Evolutionary conservation across 2,797 vertebrate species (phyloP).

Genomic region (Enteromius thamalakanensis): DNA sequence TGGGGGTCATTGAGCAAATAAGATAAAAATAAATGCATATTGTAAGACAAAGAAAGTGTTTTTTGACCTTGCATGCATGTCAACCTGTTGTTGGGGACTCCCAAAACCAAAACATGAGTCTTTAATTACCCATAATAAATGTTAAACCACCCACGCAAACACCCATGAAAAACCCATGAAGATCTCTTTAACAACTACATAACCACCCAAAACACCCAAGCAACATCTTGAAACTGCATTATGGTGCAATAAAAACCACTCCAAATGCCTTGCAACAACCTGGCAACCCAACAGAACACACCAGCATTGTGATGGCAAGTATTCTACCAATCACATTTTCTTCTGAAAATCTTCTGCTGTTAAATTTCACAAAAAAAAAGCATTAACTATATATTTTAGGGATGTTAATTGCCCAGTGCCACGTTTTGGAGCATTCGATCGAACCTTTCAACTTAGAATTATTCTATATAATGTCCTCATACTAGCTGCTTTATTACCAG

Average conservation of each 20-base stretch:
- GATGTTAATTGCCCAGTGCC: background rate
- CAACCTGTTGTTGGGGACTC: too few species aligned
- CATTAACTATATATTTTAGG: background rate
- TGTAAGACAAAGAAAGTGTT: too few species aligned
- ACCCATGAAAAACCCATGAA: background rate
- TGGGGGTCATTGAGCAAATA: too few species aligned
- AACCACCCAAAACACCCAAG: background rate
- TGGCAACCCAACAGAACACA: background rate
- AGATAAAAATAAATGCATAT: too few species aligned
- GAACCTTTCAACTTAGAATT: background rate
- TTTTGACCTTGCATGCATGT: too few species aligned
- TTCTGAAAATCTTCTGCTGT: background rate
- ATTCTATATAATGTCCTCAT: slow-evolving; percentile 13
- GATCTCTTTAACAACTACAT: background rate
- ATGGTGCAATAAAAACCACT: background rate
- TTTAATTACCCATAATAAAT: background rate
- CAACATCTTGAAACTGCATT: background rate
- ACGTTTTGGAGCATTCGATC: background rate
- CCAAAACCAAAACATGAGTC: too few species aligned
- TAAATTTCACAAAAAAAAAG: background rate
- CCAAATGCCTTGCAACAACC: background rate
- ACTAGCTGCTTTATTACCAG: slow-evolving; percentile 10
- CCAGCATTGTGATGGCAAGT: background rate
- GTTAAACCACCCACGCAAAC: background rate
- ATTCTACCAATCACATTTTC: background rate